These are phyloP conservation scores for Bryconaethiops microstoma DNA, from an alignment of 2,797 vertebrate genomes.

Conservation along the genomic window DNA sequence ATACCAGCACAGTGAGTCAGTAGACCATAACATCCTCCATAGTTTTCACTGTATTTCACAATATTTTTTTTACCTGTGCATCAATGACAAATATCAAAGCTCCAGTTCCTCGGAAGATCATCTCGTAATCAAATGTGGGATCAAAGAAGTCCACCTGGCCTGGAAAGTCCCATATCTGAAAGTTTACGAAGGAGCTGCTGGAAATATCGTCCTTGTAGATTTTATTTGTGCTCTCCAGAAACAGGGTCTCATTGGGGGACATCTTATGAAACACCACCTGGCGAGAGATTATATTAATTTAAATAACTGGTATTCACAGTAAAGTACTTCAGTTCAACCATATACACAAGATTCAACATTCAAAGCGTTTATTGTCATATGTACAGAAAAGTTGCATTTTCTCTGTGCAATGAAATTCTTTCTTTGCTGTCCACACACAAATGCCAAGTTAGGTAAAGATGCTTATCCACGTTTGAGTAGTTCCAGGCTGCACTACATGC, in stretches of 20 bases:
- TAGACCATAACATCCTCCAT: background rate
- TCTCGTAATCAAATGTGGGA: slow-evolving; percentile 98
- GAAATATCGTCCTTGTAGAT: slow-evolving; percentile 99
- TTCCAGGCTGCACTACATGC: too few species aligned
- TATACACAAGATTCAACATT: too few species aligned
- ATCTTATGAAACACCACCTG: slow-evolving; percentile 99
- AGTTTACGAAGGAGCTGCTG: slow-evolving; percentile 99
- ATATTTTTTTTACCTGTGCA: slow-evolving; percentile 85
- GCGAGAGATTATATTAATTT: background rate
- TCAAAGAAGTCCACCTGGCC: slow-evolving; percentile 99
- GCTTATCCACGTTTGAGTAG: too few species aligned
- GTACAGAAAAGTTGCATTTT: too few species aligned
- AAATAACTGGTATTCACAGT: background rate
- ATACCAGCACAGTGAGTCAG: slow-evolving; percentile 10
- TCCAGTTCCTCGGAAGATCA: slow-evolving; percentile 99
- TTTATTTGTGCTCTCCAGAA: slow-evolving; percentile 99
- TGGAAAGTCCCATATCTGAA: slow-evolving; percentile 99
- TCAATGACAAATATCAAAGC: slow-evolving; percentile 99
- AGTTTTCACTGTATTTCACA: slow-evolving; percentile 1
- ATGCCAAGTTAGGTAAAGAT: too few species aligned
- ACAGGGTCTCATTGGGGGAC: slow-evolving; percentile 98
- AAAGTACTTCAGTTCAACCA: background rate
- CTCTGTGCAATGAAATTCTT: too few species aligned
- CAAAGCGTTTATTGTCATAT: too few species aligned
- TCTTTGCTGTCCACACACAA: too few species aligned